phyloP scores from a whole-genome alignment of 1,140 invertebrate species.

The Bombus haemorrhoidalis region DNA sequence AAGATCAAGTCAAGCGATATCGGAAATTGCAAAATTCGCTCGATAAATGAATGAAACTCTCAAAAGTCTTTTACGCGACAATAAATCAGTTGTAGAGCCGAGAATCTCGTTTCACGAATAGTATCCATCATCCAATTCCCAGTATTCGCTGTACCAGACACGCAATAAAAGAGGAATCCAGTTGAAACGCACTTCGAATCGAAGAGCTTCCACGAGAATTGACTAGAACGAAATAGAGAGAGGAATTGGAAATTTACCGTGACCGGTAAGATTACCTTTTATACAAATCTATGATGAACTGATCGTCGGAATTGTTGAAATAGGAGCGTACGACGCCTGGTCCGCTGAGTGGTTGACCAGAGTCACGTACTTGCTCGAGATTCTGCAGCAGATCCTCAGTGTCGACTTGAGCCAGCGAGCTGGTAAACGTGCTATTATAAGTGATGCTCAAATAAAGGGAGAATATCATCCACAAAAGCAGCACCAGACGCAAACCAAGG shows the following conservation, averaged over 20 bases:
- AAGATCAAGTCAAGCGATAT: too few relatives aligned
- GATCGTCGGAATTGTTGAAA: slow-evolving; percentile 25
- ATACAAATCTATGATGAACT: slow-evolving; percentile 16
- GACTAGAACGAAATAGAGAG: not conserved
- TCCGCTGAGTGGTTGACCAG: slow-evolving; percentile 21
- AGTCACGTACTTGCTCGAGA: slow-evolving; percentile 40
- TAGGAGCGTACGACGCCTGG: not conserved
- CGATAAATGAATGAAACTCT: not conserved
- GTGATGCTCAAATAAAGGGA: slow-evolving; percentile 20
- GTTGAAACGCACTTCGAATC: not conserved
- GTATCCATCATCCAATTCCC: not conserved
- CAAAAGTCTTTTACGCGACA: not conserved
- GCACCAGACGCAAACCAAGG: slow-evolving; percentile 10
- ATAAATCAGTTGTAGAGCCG: not conserved
- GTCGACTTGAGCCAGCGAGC: slow-evolving; percentile 28
- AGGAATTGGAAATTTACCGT: not conserved
- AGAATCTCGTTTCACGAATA: not conserved
- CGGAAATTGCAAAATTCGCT: too few relatives aligned
- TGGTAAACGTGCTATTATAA: slow-evolving; percentile 51
- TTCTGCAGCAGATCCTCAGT: slow-evolving; percentile 16
- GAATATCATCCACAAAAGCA: slow-evolving; percentile 38
- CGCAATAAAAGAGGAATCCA: not conserved
- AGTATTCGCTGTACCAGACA: not conserved
- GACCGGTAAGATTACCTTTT: slow-evolving; percentile 10
- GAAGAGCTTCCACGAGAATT: not conserved